Evolutionary conservation across 1,140 invertebrate species (phyloP).

Genomic region (Trichonephila inaurata): DNA sequence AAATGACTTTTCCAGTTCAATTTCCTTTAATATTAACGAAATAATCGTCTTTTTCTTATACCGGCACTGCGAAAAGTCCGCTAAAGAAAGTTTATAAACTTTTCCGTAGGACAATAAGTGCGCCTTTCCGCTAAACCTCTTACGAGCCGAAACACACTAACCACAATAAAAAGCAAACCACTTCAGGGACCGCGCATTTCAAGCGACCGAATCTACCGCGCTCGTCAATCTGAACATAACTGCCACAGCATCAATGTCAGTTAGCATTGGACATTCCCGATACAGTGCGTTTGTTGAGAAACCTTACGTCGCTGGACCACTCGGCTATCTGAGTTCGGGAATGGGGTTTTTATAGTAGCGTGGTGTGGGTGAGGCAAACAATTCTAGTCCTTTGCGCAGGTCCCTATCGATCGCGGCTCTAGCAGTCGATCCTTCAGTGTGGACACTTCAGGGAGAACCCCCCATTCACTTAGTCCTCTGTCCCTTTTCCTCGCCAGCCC

Average conservation of each 20-base stretch:
- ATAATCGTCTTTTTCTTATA: neutral
- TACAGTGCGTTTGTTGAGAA: constrained; percentile 39
- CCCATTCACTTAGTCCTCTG: constrained; percentile 62
- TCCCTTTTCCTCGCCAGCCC: constrained; percentile 32
- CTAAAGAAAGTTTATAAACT: constrained; percentile 53
- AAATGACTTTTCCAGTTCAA: neutral
- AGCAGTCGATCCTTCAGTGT: constrained; percentile 7
- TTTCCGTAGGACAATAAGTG: constrained; percentile 18
- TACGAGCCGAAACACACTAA: neutral
- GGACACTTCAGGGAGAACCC: constrained; percentile 35
- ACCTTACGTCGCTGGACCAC: constrained; percentile 36
- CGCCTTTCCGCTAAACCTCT: neutral
- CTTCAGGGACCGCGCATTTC: neutral
- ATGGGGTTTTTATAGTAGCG: constrained; percentile 70
- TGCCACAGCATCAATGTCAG: constrained; percentile 42
- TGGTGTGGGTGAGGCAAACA: constrained; percentile 64
- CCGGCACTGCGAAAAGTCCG: neutral
- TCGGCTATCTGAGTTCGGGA: constrained; percentile 47
- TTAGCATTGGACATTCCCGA: constrained; percentile 28
- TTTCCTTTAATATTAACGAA: neutral
- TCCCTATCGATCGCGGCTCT: constrained; percentile 26
- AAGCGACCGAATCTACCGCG: neutral
- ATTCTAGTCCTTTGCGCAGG: constrained; percentile 58
- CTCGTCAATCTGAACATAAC: neutral
- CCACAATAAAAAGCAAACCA: constrained; percentile 18